Conservation (phyloP, 2,888 invertebrate genomes). For the Lamellibrachia columna region DNA sequence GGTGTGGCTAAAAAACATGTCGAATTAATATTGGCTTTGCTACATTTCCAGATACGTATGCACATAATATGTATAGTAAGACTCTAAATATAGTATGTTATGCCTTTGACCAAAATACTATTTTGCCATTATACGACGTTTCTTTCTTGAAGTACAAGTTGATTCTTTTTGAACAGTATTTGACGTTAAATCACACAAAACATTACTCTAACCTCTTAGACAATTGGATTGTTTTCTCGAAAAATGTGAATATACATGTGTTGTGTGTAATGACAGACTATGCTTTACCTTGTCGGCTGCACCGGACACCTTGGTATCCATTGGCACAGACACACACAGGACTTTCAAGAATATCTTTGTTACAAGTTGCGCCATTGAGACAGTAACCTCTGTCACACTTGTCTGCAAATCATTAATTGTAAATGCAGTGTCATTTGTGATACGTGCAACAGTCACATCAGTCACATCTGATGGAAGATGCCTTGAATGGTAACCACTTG, state of each 20-base stretch:
- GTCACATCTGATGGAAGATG: too few relatives aligned
- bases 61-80: neutral
- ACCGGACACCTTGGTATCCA: neutral
- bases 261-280: neutral
- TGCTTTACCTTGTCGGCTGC: neutral
- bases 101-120: neutral
- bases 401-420: neutral
- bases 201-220: neutral
- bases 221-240: neutral
- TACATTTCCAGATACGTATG: too few relatives aligned
- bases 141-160: neutral
- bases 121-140: neutral
- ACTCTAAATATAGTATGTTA: neutral
- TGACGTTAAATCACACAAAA: neutral
- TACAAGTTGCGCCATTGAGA: neutral
- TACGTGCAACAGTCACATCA: too few relatives aligned
- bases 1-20: neutral
- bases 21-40: too few relatives aligned
- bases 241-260: neutral
- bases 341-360: neutral
- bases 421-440: too few relatives aligned
- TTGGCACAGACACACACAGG: neutral
- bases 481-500: too few relatives aligned
- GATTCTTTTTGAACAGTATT: neutral
- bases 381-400: neutral